These are phyloP conservation scores for Onthophagus taurus DNA, from an alignment of 1,140 invertebrate species.

Conservation along the genomic window DNA sequence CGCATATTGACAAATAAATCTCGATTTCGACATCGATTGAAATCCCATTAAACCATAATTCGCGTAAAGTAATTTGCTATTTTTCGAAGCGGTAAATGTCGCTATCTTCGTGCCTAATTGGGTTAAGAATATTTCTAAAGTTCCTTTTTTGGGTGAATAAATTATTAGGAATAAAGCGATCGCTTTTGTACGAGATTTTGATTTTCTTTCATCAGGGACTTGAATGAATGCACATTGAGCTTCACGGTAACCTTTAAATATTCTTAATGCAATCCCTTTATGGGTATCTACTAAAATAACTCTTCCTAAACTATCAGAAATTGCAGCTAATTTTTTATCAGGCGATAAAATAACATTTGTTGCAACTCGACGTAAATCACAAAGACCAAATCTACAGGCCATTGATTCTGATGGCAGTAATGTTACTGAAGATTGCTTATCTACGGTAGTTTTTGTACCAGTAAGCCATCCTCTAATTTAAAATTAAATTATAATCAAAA, in stretches of 20 bases:
- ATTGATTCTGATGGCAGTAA: constrained; percentile 52
- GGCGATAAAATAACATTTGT: constrained; percentile 66
- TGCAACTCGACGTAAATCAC: constrained; percentile 68
- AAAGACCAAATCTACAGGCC: constrained; percentile 69
- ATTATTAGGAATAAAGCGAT: constrained; percentile 72
- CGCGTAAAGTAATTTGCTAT: constrained; percentile 67
- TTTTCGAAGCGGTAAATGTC: constrained; percentile 80
- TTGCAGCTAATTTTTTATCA: constrained; percentile 65
- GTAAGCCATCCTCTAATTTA: constrained; percentile 47
- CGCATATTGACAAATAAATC: constrained; percentile 43
- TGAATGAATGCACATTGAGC: constrained; percentile 87
- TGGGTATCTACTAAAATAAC: constrained; percentile 76
- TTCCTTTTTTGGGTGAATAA: constrained; percentile 73
- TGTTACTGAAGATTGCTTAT: constrained; percentile 37
- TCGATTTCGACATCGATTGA: constrained; percentile 42
- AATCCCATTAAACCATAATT: constrained; percentile 69
- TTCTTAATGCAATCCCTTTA: constrained; percentile 67
- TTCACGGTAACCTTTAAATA: constrained; percentile 92
- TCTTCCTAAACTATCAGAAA: constrained; percentile 78
- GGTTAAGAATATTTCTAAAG: constrained; percentile 78
- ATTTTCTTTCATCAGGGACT: constrained; percentile 51
- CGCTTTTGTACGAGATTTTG: constrained; percentile 36
- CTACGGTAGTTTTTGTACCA: constrained; percentile 41
- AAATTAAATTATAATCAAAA: not conserved
- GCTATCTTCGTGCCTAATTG: constrained; percentile 81